phyloP scores from a whole-genome alignment of 1,140 invertebrate genomes.

The Drosophila lacteicornis region DNA sequence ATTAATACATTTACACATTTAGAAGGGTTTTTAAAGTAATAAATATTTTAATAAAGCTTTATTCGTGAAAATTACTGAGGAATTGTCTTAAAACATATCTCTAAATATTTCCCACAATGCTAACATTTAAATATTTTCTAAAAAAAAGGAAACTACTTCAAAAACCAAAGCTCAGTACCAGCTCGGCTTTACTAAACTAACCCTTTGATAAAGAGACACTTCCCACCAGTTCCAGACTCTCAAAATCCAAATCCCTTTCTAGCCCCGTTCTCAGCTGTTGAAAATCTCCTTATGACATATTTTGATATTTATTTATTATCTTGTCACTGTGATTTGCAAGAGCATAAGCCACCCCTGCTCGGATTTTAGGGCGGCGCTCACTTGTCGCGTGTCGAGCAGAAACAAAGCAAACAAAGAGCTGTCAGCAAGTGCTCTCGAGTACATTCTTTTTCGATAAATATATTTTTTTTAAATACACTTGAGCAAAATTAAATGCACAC shows the following conservation, averaged over 20 bases:
- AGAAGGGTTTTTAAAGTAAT: no score
- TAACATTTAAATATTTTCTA: not conserved
- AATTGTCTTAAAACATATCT: no score
- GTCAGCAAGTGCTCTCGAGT: conserved; percentile 71
- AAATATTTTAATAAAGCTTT: not conserved
- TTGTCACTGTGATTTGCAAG: conserved; percentile 76
- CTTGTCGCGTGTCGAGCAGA: conserved; percentile 69
- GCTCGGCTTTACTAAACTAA: not conserved
- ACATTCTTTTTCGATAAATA: conserved; percentile 37
- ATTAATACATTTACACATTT: not conserved
- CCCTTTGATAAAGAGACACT: not conserved
- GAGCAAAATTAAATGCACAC: conserved; percentile 79
- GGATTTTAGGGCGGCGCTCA: conserved; percentile 47
- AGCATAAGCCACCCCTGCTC: conserved; percentile 61
- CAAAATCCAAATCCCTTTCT: not conserved
- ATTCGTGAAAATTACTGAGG: no score
- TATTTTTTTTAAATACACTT: conserved; percentile 72
- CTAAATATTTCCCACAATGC: not conserved
- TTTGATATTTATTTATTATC: conserved; percentile 85
- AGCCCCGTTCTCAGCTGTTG: conserved; percentile 42
- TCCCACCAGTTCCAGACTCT: not conserved
- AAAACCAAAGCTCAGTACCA: conserved; percentile 11
- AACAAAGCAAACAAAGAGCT: conserved; percentile 67
- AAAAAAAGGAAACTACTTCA: not conserved
- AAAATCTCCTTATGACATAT: conserved; percentile 83